Conservation (phyloP, 2,797 vertebrate genomes). For the Chrosomus eos region DNA sequence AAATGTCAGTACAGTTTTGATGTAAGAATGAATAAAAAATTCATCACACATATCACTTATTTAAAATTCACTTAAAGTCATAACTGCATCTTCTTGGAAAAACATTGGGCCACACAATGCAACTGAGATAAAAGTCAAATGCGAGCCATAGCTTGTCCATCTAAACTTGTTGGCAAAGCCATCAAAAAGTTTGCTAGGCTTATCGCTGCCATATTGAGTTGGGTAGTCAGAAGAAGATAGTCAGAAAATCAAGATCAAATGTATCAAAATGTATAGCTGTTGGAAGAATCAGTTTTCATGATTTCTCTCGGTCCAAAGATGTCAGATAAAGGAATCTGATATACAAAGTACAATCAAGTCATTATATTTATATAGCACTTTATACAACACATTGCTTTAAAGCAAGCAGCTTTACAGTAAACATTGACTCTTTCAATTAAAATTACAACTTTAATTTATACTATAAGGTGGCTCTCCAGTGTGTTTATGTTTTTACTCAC, state of each 20-base stretch:
- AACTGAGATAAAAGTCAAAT: constrained; percentile 32
- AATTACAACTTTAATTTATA: background rate
- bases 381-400: background rate
- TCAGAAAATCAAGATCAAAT: background rate
- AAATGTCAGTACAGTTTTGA: constrained; percentile 37
- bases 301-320: background rate
- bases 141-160: background rate
- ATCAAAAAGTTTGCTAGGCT: background rate
- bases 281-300: background rate
- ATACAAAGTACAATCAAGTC: background rate
- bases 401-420: background rate
- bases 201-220: background rate
- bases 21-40: constrained; percentile 36
- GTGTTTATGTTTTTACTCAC: too few species aligned
- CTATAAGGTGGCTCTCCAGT: too few species aligned
- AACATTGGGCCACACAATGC: constrained; percentile 2
- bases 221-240: background rate
- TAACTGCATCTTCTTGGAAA: background rate
- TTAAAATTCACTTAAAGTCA: constrained; percentile 23
- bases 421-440: background rate
- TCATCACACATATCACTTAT: constrained; percentile 17
- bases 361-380: background rate
- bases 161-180: background rate
- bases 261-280: background rate
- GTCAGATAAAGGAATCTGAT: background rate